Conservation (phyloP, 2,113 vertebrate genomes). For the Oreocharis arfaki region DNA sequence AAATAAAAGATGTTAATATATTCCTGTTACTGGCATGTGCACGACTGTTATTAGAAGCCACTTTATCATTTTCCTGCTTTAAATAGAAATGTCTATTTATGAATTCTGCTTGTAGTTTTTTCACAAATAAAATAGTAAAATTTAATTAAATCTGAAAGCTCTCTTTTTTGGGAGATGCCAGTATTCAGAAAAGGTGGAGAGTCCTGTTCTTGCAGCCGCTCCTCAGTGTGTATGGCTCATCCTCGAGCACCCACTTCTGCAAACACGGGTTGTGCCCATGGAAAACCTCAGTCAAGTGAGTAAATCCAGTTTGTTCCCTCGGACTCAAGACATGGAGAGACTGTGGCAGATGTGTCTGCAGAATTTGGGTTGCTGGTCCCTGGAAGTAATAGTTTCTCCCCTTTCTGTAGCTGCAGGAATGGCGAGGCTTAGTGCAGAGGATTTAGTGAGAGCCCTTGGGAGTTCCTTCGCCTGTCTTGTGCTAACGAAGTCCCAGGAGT, state of each 20-base stretch:
- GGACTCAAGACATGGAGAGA: fast-evolving
- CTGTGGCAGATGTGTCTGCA: neutral
- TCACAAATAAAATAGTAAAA: slow-evolving; percentile 99
- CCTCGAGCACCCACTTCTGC: neutral
- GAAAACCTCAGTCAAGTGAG: neutral
- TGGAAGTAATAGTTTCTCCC: fast-evolving
- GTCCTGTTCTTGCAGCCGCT: neutral
- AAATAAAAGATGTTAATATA: slow-evolving; percentile 97
- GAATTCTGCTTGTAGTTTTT: slow-evolving; percentile 99
- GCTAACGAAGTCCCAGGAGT: neutral
- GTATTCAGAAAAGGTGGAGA: neutral
- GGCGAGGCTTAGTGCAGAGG: fast-evolving
- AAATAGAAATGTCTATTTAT: slow-evolving; percentile 99
- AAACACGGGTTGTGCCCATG: neutral
- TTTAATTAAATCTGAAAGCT: slow-evolving; percentile 78
- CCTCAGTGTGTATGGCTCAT: neutral
- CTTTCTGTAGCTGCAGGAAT: neutral
- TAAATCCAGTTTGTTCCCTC: neutral
- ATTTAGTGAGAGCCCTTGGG: neutral
- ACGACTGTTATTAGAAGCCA: slow-evolving; percentile 99
- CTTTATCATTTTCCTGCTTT: slow-evolving; percentile 95
- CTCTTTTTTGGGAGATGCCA: slow-evolving; percentile 66
- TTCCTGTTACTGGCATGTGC: slow-evolving; percentile 99
- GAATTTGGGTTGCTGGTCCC: neutral
- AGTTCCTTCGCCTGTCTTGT: neutral